Evolutionary conservation across 2,888 invertebrate genomes (phyloP).

Genomic region (Ochropacha duplaris): DNA sequence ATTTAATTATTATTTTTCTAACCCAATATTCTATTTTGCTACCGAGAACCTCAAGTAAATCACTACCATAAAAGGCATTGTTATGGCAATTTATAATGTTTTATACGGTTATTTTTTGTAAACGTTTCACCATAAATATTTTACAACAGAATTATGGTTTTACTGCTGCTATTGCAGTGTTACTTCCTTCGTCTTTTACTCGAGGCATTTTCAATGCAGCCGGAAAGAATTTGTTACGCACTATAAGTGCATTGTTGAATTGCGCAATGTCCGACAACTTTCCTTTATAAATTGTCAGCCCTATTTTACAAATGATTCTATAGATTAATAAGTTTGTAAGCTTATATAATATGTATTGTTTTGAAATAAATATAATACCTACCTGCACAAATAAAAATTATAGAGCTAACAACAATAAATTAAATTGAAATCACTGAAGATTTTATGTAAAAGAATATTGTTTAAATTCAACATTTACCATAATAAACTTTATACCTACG

Average conservation of each 20-base stretch:
- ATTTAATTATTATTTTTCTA: slow-evolving; percentile 9
- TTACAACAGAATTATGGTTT: slow-evolving; percentile 56
- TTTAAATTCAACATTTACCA: too few species aligned
- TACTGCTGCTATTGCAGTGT: slow-evolving; percentile 49
- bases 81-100: slow-evolving; percentile 54
- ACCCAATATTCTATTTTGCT: slow-evolving; percentile 22
- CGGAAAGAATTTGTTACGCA: slow-evolving; percentile 62
- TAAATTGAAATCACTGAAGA: too few species aligned
- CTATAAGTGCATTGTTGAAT: slow-evolving; percentile 17
- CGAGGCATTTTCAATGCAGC: slow-evolving; percentile 39
- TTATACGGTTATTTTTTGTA: slow-evolving; percentile 47
- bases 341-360: too few species aligned
- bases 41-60: slow-evolving; percentile 38
- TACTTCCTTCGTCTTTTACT: slow-evolving; percentile 53
- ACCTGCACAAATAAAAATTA: too few species aligned
- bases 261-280: slow-evolving; percentile 11
- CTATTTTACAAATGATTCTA: not conserved
- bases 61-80: slow-evolving; percentile 47
- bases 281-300: slow-evolving; percentile 5
- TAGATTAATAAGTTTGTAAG: too few species aligned
- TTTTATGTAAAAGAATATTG: too few species aligned
- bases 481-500: too few species aligned
- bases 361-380: too few species aligned
- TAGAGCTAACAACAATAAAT: too few species aligned
- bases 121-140: slow-evolving; percentile 51